These are phyloP conservation scores for Megathymus violae DNA, from an alignment of 1,140 invertebrate genomes.

Conservation along the genomic window DNA sequence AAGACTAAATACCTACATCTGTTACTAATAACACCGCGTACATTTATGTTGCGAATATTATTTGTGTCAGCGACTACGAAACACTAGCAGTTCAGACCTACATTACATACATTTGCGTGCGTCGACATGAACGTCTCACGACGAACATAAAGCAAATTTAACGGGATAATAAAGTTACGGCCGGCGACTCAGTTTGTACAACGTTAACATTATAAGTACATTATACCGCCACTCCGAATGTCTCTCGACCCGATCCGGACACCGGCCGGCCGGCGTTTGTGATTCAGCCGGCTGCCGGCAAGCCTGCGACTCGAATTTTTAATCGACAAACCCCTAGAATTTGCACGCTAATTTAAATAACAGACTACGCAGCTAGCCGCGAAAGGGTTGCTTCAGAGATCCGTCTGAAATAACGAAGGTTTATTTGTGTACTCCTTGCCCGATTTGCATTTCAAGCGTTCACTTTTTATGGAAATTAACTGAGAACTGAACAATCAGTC, in stretches of 20 bases:
- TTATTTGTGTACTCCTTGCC: constrained; percentile 28
- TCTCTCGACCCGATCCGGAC: constrained; percentile 49
- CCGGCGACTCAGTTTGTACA: constrained; percentile 42
- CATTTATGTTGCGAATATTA: too few species aligned
- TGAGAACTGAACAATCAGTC: constrained; percentile 14
- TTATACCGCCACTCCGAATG: constrained; percentile 45
- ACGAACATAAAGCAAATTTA: constrained; percentile 34
- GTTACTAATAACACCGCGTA: too few species aligned
- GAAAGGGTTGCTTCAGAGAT: constrained; percentile 48
- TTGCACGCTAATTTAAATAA: constrained; percentile 69
- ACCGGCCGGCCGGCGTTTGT: constrained; percentile 46
- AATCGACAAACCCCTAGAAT: constrained; percentile 62
- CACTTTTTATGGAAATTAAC: constrained; percentile 23
- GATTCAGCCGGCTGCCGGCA: constrained; percentile 51
- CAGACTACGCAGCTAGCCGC: constrained; percentile 30
- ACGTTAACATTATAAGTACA: constrained; percentile 36
- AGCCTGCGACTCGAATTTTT: constrained; percentile 59
- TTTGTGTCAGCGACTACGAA: too few species aligned
- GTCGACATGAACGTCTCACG: constrained; percentile 30
- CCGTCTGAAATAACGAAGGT: constrained; percentile 36
- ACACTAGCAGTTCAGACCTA: constrained; percentile 10
- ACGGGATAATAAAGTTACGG: constrained; percentile 34
- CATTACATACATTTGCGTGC: constrained; percentile 22
- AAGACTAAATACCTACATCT: too few species aligned
- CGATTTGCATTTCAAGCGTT: constrained; percentile 27